Percentiles rank a stretch among this genome's conserved stretches.
These are phyloP conservation scores for Tillus elongatus DNA, from an alignment of 2,888 invertebrate genomes.

Conservation along the genomic window DNA sequence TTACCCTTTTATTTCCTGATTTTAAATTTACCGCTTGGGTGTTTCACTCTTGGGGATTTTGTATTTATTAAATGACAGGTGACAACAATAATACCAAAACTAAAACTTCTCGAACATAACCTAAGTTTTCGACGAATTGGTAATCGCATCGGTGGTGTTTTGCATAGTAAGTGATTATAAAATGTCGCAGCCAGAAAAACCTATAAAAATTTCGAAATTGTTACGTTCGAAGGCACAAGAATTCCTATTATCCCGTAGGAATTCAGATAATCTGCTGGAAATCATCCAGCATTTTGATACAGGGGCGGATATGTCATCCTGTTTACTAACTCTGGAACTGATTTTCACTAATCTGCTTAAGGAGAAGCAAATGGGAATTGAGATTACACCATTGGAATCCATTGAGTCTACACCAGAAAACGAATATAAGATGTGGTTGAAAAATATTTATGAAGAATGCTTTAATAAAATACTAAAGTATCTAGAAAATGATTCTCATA, in stretches of 20 bases:
- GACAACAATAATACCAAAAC: too few species aligned
- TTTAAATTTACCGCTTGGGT: too few species aligned
- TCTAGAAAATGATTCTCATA: conserved; percentile 39
- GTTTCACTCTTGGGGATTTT: too few species aligned
- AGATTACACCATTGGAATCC: conserved; percentile 51
- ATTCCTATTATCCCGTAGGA: conserved; percentile 52
- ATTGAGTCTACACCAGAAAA: conserved; percentile 50
- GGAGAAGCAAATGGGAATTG: conserved; percentile 55
- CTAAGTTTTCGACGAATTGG: too few species aligned
- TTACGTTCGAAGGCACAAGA: conserved; percentile 61
- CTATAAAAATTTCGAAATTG: conserved; percentile 52
- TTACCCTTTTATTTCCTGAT: too few species aligned
- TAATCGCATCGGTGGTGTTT: too few species aligned
- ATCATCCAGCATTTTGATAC: conserved; percentile 58
- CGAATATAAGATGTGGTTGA: conserved; percentile 60
- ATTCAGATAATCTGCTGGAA: conserved; percentile 58
- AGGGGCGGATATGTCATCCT: conserved; percentile 44
- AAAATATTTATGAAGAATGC: conserved; percentile 59
- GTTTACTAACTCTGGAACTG: conserved; percentile 60
- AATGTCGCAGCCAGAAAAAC: conserved; percentile 35
- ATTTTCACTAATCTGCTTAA: conserved; percentile 61
- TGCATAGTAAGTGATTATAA: too few species aligned
- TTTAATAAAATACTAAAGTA: conserved; percentile 51
- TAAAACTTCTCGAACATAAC: too few species aligned
- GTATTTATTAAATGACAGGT: too few species aligned